These are phyloP conservation scores for Muscicapa comitata DNA, from an alignment of 2,797 vertebrate species.

Conservation along the genomic window DNA sequence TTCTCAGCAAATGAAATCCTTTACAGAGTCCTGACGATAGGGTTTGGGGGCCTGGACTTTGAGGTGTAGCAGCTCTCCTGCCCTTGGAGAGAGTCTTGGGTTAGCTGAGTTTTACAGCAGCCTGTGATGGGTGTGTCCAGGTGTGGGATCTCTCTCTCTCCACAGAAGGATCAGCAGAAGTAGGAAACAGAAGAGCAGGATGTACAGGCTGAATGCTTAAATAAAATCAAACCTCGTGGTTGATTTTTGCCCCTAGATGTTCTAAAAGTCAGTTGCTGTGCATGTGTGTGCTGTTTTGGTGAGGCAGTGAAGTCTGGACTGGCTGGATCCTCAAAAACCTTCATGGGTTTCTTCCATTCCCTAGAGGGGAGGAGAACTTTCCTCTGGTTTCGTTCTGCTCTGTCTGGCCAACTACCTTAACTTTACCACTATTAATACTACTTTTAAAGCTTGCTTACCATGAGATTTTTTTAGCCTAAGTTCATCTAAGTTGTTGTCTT, in stretches of 20 bases:
- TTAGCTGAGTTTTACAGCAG: background rate
- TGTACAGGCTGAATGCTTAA: background rate
- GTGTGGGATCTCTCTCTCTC: too few relatives aligned
- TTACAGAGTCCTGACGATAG: background rate
- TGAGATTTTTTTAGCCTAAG: background rate
- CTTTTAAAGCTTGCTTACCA: background rate
- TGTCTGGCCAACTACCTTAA: background rate
- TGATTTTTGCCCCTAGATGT: background rate
- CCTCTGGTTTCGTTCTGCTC: background rate
- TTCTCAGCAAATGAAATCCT: background rate
- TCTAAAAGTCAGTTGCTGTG: background rate
- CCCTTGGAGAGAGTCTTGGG: background rate
- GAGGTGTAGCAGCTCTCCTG: background rate
- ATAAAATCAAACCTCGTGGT: accelerated
- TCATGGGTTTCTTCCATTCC: background rate
- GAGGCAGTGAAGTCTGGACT: background rate
- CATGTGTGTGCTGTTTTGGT: background rate
- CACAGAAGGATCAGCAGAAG: background rate
- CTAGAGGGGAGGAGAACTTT: background rate
- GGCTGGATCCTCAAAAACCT: background rate
- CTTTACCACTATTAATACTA: background rate
- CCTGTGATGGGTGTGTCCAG: too few relatives aligned
- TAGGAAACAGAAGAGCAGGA: background rate
- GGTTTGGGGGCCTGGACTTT: accelerated
- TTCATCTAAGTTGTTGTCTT: background rate